Evolutionary conservation across 2,113 vertebrate species (phyloP).

Genomic region (Sapayoa aenigma): DNA sequence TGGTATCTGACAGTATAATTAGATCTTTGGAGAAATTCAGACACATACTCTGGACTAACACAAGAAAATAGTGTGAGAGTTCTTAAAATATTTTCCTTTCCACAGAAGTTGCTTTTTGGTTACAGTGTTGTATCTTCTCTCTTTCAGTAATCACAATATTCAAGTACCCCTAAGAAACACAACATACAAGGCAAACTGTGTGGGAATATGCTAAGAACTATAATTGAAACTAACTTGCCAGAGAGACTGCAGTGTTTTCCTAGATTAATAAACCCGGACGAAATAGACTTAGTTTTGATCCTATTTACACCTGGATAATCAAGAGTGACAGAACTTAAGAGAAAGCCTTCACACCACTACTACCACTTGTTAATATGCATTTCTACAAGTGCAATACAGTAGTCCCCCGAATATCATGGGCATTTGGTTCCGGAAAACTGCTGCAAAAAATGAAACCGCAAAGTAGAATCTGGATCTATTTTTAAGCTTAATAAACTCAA

Average conservation of each 20-base stretch:
- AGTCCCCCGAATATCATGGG: too few relatives aligned
- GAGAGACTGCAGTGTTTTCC: neutral
- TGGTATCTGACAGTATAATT: neutral
- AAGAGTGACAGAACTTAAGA: neutral
- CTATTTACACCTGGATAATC: neutral
- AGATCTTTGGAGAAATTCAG: neutral
- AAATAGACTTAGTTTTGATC: neutral
- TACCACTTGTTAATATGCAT: neutral
- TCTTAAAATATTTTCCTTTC: neutral
- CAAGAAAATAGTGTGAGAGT: neutral
- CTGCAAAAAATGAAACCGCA: too few relatives aligned
- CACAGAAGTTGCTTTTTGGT: neutral
- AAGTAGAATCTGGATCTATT: too few relatives aligned
- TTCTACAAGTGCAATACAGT: neutral
- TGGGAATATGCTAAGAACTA: neutral
- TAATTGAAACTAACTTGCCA: neutral
- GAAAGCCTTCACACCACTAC: neutral
- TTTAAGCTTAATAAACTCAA: too few relatives aligned
- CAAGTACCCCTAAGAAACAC: neutral
- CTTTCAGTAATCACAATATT: neutral
- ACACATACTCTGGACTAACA: neutral
- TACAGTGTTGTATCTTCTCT: neutral
- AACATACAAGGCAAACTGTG: neutral
- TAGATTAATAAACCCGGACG: neutral
- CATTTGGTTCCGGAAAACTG: too few relatives aligned